Evolutionary conservation across 2,113 vertebrate genomes (phyloP).

Genomic region (Petaurus breviceps): DNA sequence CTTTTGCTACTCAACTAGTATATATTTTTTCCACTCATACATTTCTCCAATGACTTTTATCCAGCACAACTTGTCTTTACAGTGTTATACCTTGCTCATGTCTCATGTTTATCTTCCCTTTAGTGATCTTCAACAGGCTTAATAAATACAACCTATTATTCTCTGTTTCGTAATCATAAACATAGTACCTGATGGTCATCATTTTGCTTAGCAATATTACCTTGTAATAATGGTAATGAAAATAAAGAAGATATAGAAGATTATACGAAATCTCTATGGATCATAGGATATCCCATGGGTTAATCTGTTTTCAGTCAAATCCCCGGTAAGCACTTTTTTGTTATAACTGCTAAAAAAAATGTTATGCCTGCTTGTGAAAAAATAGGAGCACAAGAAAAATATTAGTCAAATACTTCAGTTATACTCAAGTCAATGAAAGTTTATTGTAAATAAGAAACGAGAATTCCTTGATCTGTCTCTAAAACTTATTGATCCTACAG

Average conservation of each 20-base stretch:
- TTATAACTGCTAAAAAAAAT: background rate
- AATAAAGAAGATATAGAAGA: background rate
- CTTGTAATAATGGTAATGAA: background rate
- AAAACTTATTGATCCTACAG: constrained; percentile 18
- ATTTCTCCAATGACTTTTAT: background rate
- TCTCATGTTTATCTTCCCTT: background rate
- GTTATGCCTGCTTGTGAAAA: background rate
- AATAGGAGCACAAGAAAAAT: background rate
- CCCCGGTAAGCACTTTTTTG: background rate
- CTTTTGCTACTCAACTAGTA: background rate
- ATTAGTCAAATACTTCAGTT: background rate
- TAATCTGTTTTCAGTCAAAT: background rate
- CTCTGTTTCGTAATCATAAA: background rate
- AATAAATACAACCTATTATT: background rate
- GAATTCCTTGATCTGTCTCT: constrained; percentile 16
- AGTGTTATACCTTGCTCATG: background rate
- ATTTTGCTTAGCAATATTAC: background rate
- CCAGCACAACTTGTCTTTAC: background rate
- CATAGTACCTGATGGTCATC: background rate
- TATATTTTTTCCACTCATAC: background rate
- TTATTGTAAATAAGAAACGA: constrained; percentile 15
- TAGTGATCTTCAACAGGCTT: background rate
- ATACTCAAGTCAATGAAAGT: background rate
- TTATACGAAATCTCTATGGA: background rate
- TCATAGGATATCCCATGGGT: background rate